phyloP scores from a whole-genome alignment of 35 echinoderm and acorn worm genomes.

The Patiria miniata region DNA sequence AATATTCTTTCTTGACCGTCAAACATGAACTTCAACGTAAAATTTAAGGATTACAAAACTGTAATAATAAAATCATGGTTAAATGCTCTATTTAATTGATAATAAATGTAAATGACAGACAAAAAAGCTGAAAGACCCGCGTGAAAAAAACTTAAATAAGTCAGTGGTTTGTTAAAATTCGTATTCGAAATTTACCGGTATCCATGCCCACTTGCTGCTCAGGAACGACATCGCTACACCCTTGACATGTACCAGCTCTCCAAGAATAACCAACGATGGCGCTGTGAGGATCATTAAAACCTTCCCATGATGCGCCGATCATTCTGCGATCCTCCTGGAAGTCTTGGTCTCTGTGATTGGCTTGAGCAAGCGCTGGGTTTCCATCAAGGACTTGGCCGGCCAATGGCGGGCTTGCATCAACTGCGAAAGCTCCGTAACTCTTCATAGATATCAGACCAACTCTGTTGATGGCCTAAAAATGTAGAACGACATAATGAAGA shows the following conservation, averaged over 20 bases:
- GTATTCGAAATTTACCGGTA: not conserved
- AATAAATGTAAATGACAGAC: no score
- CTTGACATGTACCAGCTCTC: constrained; percentile 21
- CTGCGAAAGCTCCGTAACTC: constrained; percentile 5
- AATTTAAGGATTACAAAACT: no score
- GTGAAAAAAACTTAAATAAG: no score
- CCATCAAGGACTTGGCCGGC: constrained; percentile 41
- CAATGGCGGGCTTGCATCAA: constrained; percentile 31
- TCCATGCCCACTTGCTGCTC: constrained; percentile 30
- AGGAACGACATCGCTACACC: constrained; percentile 18
- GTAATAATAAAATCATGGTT: no score
- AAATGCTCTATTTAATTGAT: no score
- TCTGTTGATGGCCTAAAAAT: constrained; percentile 40
- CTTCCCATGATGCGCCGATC: constrained; percentile 36
- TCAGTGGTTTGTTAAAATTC: no score
- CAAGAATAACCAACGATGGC: constrained; percentile 34
- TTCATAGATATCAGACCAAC: constrained; percentile 5
- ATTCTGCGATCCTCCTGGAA: constrained; percentile 11
- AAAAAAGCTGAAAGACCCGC: no score
- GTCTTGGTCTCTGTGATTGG: constrained; percentile 29
- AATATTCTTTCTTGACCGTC: no score
- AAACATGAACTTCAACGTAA: no score
- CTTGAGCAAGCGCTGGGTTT: not conserved
- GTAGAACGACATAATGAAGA: no score
- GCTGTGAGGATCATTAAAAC: constrained; percentile 51